phyloP scores from a whole-genome alignment of 2,797 vertebrate species.

The Ptychadena robeensis region DNA sequence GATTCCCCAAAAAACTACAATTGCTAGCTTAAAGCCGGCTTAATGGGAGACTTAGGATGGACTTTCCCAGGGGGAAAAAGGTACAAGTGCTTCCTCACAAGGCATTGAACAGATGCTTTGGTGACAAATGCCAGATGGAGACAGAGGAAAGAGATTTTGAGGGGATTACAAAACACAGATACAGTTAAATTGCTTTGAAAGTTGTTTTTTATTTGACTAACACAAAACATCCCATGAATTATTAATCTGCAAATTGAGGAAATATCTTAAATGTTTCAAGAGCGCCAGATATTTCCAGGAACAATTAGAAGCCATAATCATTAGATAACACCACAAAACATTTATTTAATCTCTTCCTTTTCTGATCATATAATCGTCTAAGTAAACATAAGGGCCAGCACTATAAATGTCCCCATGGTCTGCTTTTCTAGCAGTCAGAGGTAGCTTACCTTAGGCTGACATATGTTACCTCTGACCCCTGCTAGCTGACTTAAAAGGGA shows the following conservation, averaged over 20 bases:
- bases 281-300: conserved; percentile 51
- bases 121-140: conserved; percentile 80
- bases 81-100: conserved; percentile 68
- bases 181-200: conserved; percentile 76
- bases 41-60: conserved; percentile 24
- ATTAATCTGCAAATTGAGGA: conserved; percentile 28
- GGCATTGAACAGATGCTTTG: conserved; percentile 80
- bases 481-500: background rate
- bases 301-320: conserved; percentile 65
- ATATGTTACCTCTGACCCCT: conserved; percentile 35
- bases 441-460: conserved; percentile 37
- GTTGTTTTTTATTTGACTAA: conserved; percentile 69
- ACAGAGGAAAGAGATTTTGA: conserved; percentile 66
- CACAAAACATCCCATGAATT: conserved; percentile 42
- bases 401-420: conserved; percentile 28
- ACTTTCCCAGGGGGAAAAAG: conserved; percentile 34
- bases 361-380: conserved; percentile 65
- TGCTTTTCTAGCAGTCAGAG: conserved; percentile 36
- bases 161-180: conserved; percentile 74
- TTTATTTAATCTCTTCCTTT: conserved; percentile 59
- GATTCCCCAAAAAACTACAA: conserved; percentile 21
- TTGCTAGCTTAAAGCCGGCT: conserved; percentile 23
- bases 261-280: conserved; percentile 58
- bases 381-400: conserved; percentile 27
- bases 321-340: conserved; percentile 58